These are phyloP conservation scores for Percina caprodes DNA, from an alignment of 2,113 vertebrate genomes.

Conservation along the genomic window DNA sequence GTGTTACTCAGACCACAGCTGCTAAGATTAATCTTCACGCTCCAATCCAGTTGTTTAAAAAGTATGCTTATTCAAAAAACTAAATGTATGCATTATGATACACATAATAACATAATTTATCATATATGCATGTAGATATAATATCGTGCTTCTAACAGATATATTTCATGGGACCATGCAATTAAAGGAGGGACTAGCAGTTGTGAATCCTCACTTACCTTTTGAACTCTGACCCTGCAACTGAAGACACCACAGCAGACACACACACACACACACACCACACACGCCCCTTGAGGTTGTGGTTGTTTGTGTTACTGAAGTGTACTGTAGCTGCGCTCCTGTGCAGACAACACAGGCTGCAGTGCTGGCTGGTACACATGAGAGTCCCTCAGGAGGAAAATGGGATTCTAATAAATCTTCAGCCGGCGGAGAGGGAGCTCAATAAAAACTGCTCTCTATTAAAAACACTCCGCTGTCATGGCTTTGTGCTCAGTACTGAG, in stretches of 20 bases:
- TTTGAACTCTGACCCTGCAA: not conserved
- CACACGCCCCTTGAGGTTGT: not conserved
- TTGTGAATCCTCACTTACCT: constrained; percentile 5
- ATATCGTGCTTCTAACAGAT: not conserved
- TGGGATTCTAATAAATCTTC: constrained; percentile 75
- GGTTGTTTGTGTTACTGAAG: constrained; percentile 42
- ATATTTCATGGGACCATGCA: not conserved
- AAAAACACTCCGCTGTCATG: constrained; percentile 60
- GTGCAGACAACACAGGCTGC: constrained; percentile 33
- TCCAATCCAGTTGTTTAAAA: not conserved
- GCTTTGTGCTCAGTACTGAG: constrained; percentile 42
- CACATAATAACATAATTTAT: not conserved
- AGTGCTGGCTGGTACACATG: constrained; percentile 36
- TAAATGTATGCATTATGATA: not conserved
- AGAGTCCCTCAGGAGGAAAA: constrained; percentile 61
- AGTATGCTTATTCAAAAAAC: not conserved
- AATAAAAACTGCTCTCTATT: constrained; percentile 62
- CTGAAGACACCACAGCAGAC: not conserved
- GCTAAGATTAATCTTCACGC: constrained; percentile 24
- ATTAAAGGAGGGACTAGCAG: constrained; percentile 3
- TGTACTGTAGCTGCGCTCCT: constrained; percentile 57
- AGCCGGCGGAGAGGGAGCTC: constrained; percentile 42
- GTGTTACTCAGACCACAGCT: constrained; percentile 59
- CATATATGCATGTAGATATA: not conserved
- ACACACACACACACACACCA: not conserved